Conservation (phyloP, 2,888 invertebrate genomes). For the Ecliptopera silaceata region DNA sequence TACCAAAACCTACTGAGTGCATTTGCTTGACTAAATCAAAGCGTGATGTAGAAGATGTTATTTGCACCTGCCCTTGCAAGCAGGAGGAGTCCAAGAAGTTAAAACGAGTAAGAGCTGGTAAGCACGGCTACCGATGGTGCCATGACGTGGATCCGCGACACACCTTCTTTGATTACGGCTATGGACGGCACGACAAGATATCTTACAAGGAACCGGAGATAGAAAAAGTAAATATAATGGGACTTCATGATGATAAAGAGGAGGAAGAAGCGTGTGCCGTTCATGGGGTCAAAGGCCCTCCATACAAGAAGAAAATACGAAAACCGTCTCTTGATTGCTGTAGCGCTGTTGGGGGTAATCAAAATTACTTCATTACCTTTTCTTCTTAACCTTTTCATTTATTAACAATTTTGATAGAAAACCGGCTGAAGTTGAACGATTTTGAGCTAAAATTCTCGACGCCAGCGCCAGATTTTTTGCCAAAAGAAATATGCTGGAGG, state of each 20-base stretch:
- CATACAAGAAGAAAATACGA: constrained; percentile 56
- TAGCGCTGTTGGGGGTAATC: constrained; percentile 72
- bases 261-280: constrained; percentile 44
- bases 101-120: constrained; percentile 62
- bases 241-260: constrained; percentile 48
- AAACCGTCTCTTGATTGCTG: constrained; percentile 74
- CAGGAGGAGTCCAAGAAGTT: constrained; percentile 48
- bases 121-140: constrained; percentile 73
- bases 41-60: constrained; percentile 35
- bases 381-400: not conserved
- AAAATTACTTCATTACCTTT: not conserved
- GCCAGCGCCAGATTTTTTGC: too few species aligned
- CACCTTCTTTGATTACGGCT: constrained; percentile 71
- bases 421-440: too few species aligned
- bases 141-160: constrained; percentile 69
- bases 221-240: constrained; percentile 61
- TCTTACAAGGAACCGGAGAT: constrained; percentile 45
- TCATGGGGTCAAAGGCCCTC: constrained; percentile 54
- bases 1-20: constrained; percentile 49
- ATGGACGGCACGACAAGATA: constrained; percentile 64
- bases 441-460: too few species aligned
- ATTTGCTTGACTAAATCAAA: constrained; percentile 51
- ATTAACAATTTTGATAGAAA: too few species aligned
- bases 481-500: too few species aligned
- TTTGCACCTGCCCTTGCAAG: constrained; percentile 53